Base-by-base conservation (phyloP, 2,888 invertebrate species). In the Spisula subtruncata region DNA sequence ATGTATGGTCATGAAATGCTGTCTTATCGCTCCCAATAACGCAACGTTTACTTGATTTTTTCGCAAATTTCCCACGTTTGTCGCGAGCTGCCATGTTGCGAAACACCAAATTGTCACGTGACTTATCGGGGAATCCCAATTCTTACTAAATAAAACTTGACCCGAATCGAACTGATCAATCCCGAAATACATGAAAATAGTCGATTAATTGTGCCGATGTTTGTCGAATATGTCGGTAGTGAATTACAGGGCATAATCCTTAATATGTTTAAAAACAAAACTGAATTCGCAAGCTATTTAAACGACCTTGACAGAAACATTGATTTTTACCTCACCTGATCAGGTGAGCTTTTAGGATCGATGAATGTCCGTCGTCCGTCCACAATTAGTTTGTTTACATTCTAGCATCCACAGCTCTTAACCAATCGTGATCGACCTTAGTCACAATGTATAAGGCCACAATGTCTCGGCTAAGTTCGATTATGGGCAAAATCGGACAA, bases 371-470 rank as follows among this genome's bases (percentile, higher is more conserved):
- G 41, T 32, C 20, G 71, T 71, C 71, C 71, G 71, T 71, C 32
- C 71, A 71, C 71, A 71, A n/a, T 71, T 71, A n/a, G 71, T 25
- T 71, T 71, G 71, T 71, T n/a, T n/a, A 71, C 71, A 71, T 25
- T 71, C 20, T 71, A 71, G 18, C 20, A 18, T 1, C 71, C 32
- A n/a, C 71, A 71, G 14, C 32, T 71, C 25, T 25, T n/a, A 1
- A 14, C 25, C 0, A 32, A 71, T 71, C 71, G 0, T 71, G 32
- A 71, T 71, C 2, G 25, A n/a, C 10, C 25, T 16, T 71, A 8
- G 1, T 71, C n/a, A 71, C 29, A 71, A 71, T 71, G 71, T 71
- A 14, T n/a, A 25, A 4, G n/a, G 14, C 12, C 20, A 71, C 32
- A 71, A 71, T 14, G 32, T 25, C 71, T 71, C 20, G 20, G 25